phyloP scores from a whole-genome alignment of 2,888 invertebrate genomes.

The Callimorpha dominula region DNA sequence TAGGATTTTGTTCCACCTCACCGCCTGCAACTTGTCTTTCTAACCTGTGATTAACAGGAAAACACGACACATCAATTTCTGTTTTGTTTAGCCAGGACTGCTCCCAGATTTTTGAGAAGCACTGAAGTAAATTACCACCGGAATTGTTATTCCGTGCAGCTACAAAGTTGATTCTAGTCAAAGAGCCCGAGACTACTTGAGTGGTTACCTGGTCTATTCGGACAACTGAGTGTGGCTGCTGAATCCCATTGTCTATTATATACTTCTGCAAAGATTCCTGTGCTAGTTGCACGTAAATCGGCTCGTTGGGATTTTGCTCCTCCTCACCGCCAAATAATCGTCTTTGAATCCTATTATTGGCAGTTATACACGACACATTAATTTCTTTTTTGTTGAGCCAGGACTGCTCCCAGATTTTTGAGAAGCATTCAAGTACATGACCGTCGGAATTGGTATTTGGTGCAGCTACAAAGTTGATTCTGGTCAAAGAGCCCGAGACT shows the following conservation, averaged over 20 bases:
- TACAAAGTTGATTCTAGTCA: too few species aligned
- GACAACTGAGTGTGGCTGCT: slow-evolving; percentile 27
- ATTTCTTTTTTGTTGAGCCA: slow-evolving; percentile 49
- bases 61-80: too few species aligned
- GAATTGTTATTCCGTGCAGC: too few species aligned
- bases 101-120: too few species aligned
- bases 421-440: slow-evolving; percentile 46
- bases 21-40: too few species aligned
- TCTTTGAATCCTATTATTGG: not conserved
- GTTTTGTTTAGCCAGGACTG: too few species aligned
- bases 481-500: slow-evolving; percentile 40
- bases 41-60: too few species aligned
- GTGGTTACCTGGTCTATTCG: too few species aligned
- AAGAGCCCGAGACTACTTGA: too few species aligned
- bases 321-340: not conserved
- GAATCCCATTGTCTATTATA: slow-evolving; percentile 12
- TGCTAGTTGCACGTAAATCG: slow-evolving; percentile 37
- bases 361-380: slow-evolving; percentile 18
- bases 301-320: slow-evolving; percentile 17
- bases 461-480: slow-evolving; percentile 39
- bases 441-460: not conserved
- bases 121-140: too few species aligned
- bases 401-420: slow-evolving; percentile 51
- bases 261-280: slow-evolving; percentile 53
- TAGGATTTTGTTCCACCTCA: too few species aligned